A percentile compares a stretch with the other conserved stretches of the same genome.
Evolutionary conservation across 2,888 invertebrate genomes (phyloP).

Genomic region (Zygothrica quintamaculata): DNA sequence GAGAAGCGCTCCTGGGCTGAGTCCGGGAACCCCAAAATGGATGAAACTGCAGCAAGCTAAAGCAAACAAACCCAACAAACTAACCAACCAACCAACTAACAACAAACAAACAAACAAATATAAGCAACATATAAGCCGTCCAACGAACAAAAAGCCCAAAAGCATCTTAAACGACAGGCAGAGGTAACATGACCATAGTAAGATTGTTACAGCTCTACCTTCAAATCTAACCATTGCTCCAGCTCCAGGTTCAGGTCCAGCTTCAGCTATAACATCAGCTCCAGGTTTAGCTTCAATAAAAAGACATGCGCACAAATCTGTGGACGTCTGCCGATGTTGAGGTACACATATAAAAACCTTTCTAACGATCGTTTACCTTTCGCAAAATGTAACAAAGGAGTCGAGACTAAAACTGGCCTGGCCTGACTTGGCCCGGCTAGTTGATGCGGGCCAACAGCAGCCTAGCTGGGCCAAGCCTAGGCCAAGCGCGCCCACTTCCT

Average conservation of each 20-base stretch:
- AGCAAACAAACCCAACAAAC: conserved; percentile 51
- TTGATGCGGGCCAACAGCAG: conserved; percentile 49
- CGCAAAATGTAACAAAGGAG: conserved; percentile 80
- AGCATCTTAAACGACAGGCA: conserved; percentile 75
- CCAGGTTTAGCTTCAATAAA: conserved; percentile 63
- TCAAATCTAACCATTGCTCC: conserved; percentile 30
- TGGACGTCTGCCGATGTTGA: conserved; percentile 52
- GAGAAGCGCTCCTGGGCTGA: conserved; percentile 56
- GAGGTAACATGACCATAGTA: conserved; percentile 70
- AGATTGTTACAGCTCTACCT: conserved; percentile 57
- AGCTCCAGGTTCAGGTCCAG: conserved; percentile 37
- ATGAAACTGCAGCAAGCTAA: conserved; percentile 59
- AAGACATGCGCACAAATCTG: conserved; percentile 75
- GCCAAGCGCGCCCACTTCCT: conserved; percentile 78
- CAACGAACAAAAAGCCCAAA: conserved; percentile 54
- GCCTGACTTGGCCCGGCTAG: conserved; percentile 38
- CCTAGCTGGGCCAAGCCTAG: conserved; percentile 62
- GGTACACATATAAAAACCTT: conserved; percentile 69
- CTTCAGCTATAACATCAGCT: conserved; percentile 29
- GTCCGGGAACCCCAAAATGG: conserved; percentile 68
- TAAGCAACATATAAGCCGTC: conserved; percentile 25
- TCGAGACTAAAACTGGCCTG: conserved; percentile 59
- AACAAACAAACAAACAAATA: conserved; percentile 48
- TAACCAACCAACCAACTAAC: conserved; percentile 29
- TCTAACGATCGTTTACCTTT: conserved; percentile 81